Evolutionary conservation across 2,797 vertebrate species (phyloP).

Genomic region (Microctenopoma steveboyesi): DNA sequence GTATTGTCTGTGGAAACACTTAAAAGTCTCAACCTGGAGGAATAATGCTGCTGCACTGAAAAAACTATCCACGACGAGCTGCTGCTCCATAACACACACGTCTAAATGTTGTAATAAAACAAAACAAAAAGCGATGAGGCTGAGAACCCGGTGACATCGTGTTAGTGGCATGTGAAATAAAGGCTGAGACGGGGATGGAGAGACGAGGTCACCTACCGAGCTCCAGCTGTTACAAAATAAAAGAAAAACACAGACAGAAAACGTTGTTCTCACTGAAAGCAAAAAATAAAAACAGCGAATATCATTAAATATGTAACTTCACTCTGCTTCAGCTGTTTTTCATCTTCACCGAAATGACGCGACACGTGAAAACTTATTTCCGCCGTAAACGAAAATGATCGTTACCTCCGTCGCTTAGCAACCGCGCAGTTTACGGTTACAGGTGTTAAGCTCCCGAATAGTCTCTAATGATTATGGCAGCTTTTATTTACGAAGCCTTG

Average conservation of each 20-base stretch:
- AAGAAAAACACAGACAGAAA: too few species aligned
- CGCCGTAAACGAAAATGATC: slow-evolving; percentile 34
- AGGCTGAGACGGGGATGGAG: neutral
- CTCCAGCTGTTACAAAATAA: too few species aligned
- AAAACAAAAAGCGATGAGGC: too few species aligned
- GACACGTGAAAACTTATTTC: slow-evolving; percentile 7
- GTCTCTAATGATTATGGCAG: slow-evolving; percentile 46
- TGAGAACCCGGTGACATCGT: too few species aligned
- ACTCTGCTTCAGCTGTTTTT: neutral
- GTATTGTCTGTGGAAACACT: neutral
- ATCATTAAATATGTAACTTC: too few species aligned
- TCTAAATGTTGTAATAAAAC: too few species aligned
- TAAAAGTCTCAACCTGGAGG: slow-evolving; percentile 12
- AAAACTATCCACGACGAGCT: neutral
- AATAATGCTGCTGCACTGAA: slow-evolving; percentile 22
- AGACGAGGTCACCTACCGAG: neutral
- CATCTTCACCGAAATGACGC: neutral
- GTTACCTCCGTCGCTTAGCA: slow-evolving; percentile 51
- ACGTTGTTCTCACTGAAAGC: neutral
- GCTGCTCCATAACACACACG: neutral
- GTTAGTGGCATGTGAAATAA: neutral
- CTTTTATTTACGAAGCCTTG: slow-evolving; percentile 24
- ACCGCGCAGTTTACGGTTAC: slow-evolving; percentile 41
- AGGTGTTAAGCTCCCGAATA: slow-evolving; percentile 30
- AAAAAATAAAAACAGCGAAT: too few species aligned